A percentile compares a stretch with the other conserved stretches of the same genome.
phyloP scores from a whole-genome alignment of 2,113 vertebrate genomes.

The Irena cyanogastra region DNA sequence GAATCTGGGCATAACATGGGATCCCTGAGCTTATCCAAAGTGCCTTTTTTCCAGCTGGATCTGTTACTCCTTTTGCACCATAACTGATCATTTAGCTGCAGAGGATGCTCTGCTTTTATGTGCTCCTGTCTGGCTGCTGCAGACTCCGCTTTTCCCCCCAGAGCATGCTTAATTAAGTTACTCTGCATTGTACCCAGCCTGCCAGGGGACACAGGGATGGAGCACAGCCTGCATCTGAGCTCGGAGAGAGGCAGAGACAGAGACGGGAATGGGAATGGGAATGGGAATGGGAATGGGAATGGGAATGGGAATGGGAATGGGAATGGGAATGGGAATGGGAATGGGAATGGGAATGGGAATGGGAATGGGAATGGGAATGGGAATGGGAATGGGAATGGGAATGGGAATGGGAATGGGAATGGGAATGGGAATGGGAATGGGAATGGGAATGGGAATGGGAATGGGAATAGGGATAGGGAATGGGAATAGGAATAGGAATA shows the following conservation, averaged over 20 bases:
- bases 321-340: neutral
- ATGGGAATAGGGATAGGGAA: neutral
- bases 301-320: neutral
- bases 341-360: neutral
- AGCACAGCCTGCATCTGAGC: neutral
- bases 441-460: neutral
- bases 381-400: neutral
- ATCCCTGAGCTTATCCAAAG: neutral
- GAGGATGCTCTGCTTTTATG: neutral
- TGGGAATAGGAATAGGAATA: accelerated
- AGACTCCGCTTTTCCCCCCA: neutral
- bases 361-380: neutral
- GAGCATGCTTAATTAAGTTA: neutral
- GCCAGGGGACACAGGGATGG: neutral
- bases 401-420: too few relatives aligned
- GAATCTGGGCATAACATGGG: neutral
- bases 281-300: neutral
- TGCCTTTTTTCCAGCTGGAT: neutral
- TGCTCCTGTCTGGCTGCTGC: neutral
- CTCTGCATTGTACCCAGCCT: neutral
- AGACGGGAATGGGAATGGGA: neutral
- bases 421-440: neutral
- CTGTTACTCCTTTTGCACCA: neutral
- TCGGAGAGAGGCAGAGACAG: neutral
- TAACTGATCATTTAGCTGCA: neutral